Percentiles rank a stretch among this genome's conserved stretches.
Conservation (phyloP, 2,797 vertebrate genomes). For the Meriones psammophilus region DNA sequence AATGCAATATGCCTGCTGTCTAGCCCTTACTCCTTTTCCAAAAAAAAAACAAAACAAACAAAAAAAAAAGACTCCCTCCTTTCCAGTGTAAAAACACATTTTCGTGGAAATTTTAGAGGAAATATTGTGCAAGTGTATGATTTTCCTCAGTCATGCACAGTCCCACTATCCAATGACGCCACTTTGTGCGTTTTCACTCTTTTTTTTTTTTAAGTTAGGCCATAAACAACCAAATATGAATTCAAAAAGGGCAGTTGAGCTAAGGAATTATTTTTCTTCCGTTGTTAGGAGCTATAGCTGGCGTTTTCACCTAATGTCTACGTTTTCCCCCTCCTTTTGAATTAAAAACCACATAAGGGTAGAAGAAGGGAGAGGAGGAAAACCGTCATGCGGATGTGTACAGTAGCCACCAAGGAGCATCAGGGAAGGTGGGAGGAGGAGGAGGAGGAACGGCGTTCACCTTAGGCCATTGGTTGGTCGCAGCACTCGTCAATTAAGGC, state of each 20-base stretch:
- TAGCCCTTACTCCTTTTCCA: constrained; percentile 62
- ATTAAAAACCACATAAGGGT: constrained; percentile 58
- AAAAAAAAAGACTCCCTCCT: constrained; percentile 56
- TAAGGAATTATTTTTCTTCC: constrained; percentile 41
- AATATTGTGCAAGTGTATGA: neutral
- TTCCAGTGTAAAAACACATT: constrained; percentile 39
- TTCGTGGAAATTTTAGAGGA: constrained; percentile 55
- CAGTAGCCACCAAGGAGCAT: neutral
- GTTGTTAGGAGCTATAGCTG: constrained; percentile 38
- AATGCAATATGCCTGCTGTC: constrained; percentile 64
- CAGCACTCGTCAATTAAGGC: constrained; percentile 2
- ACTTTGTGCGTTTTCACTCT: constrained; percentile 54
- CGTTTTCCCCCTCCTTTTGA: neutral
- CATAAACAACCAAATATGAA: constrained; percentile 60
- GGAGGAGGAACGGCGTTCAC: rapidly evolving
- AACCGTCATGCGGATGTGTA: neutral
- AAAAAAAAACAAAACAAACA: constrained; percentile 12
- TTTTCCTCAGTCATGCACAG: neutral
- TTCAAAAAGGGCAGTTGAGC: constrained; percentile 9
- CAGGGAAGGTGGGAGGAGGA: constrained; percentile 41
- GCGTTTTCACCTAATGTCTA: constrained; percentile 60
- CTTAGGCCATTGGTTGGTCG: constrained; percentile 27
- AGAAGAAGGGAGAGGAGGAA: neutral
- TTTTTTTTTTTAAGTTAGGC: neutral
- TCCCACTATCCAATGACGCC: constrained; percentile 52